Percentiles rank a stretch among this genome's conserved stretches.
Evolutionary conservation across 64 coral and sea anemone species (phyloP).

Genomic region (Acropora yongei): DNA sequence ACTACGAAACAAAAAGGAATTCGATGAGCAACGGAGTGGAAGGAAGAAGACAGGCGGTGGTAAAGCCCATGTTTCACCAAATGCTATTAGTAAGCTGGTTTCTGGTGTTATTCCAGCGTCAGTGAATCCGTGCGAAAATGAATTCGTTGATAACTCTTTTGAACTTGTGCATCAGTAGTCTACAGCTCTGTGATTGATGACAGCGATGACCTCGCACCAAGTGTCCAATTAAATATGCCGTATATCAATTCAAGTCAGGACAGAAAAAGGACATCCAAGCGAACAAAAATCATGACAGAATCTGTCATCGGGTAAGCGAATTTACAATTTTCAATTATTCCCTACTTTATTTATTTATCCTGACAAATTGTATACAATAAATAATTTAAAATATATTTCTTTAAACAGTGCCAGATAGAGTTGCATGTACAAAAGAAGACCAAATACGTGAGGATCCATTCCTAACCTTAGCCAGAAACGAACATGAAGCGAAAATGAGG

Average conservation of each 20-base stretch:
- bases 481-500: neutral
- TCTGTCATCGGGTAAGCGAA: neutral
- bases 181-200: neutral
- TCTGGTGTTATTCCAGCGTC: too few relatives aligned
- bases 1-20: too few relatives aligned
- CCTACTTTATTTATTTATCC: neutral
- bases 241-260: neutral
- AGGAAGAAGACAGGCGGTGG: too few relatives aligned
- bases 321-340: neutral
- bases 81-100: too few relatives aligned
- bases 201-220: neutral
- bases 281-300: neutral
- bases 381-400: neutral
- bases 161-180: neutral
- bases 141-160: neutral
- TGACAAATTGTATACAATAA: neutral
- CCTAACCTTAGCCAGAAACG: neutral
- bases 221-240: conserved; percentile 7
- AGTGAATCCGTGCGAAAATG: neutral
- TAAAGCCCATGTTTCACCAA: too few relatives aligned
- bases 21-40: too few relatives aligned
- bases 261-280: neutral
- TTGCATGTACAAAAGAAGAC: neutral
- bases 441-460: neutral
- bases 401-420: neutral